Base-by-base conservation (phyloP, 2,113 vertebrate species). In the Eubucco bourcierii region DNA sequence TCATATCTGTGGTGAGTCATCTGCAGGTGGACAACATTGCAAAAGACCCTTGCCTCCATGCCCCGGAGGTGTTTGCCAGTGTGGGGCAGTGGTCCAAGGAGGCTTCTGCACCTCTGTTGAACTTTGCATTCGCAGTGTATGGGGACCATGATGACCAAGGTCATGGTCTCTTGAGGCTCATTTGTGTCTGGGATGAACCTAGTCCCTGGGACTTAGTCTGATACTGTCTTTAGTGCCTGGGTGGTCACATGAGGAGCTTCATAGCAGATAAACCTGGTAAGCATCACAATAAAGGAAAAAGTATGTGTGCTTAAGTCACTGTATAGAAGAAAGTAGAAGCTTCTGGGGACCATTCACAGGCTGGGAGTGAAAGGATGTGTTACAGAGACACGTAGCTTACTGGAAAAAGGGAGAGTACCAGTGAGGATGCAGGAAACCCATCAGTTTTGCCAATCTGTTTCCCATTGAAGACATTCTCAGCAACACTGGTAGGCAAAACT, bases 181-280 rank as follows among this genome's bases (percentile, higher is more conserved):
- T 39, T 61, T 52, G 17, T 50, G 12, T 61, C 23, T 0, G 1
- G 27, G 2, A 2, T 34, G 4, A 89, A 18, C 27, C 29, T 44
- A 8, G 9, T 41, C 17, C 10, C 27, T 0, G 0, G 23, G 8
- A 4, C 1, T 10, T 52, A 71, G 15, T 12, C 24, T 53, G 64
- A 37, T 39, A 19, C 16, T 67, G 19, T 58, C 34, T 63, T 88
- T 56, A 56, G 12, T 34, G 18, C 15, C 6, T 41, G 33, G 27
- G 10, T 31, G 31, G n/a, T 47, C 28, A 87, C 0, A 1, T 16
- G 13, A 52, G 37, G 33, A 66, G 3, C 33, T 83, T 77, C 1
- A 4, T 15, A 31, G n/a, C 5, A 70, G 7, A 6, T 29, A 64
- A 60, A 72, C 6, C 28, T 25, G 3, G 15, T n/a, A 17, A 90